These are phyloP conservation scores for Antechinus flavipes DNA, from an alignment of 2,113 vertebrate genomes.

Conservation along the genomic window DNA sequence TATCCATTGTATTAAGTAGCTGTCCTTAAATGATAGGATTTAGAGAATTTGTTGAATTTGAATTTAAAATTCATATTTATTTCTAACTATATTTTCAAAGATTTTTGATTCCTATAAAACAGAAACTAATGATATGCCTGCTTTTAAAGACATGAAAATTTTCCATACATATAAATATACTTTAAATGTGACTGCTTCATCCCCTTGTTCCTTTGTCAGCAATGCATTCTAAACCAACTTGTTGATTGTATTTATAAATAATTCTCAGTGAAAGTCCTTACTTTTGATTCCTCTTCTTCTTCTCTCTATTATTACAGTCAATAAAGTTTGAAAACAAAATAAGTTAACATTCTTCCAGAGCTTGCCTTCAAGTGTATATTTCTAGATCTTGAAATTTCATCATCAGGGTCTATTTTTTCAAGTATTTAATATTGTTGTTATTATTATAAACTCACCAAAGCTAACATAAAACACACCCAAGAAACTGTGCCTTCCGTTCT, in stretches of 20 bases:
- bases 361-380: not conserved
- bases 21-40: too few relatives aligned
- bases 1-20: too few relatives aligned
- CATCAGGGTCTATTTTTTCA: not conserved
- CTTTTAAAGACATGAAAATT: not conserved
- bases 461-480: not conserved
- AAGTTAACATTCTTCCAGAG: not conserved
- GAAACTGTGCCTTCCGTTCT: not conserved
- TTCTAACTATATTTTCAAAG: too few relatives aligned
- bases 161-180: not conserved
- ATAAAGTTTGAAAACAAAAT: slow-evolving; percentile 23
- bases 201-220: not conserved
- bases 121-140: too few relatives aligned
- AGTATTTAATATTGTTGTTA: not conserved
- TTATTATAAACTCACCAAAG: not conserved
- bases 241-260: not conserved
- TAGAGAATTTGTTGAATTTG: too few relatives aligned
- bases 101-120: too few relatives aligned
- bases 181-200: not conserved
- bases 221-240: not conserved
- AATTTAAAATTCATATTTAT: too few relatives aligned
- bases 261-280: not conserved
- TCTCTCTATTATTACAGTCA: not conserved
- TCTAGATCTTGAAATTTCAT: not conserved
- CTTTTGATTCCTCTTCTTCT: not conserved